Conservation (phyloP, 2,888 invertebrate species). For the Leptopilina syphax region DNA sequence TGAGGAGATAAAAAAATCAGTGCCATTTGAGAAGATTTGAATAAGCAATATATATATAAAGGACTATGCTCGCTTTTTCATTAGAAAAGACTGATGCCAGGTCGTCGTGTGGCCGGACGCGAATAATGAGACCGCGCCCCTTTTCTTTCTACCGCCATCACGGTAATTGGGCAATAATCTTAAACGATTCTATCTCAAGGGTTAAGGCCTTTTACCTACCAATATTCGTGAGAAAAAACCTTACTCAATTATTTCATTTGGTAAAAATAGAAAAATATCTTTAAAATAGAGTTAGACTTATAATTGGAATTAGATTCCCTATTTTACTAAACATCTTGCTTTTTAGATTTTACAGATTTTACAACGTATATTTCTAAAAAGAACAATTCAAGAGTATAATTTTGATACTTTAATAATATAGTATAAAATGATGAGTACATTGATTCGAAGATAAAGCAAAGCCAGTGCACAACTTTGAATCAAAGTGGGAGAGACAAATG, state of each 20-base stretch:
- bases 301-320: too few species aligned
- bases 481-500: too few species aligned
- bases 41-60: constrained; percentile 20
- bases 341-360: too few species aligned
- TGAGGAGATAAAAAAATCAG: constrained; percentile 30
- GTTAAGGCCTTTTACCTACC: constrained; percentile 17
- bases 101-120: constrained; percentile 43
- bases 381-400: too few species aligned
- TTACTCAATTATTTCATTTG: neutral
- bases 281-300: neutral
- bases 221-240: constrained; percentile 32
- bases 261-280: neutral
- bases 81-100: constrained; percentile 30
- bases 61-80: constrained; percentile 28
- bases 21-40: constrained; percentile 37
- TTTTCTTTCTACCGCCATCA: constrained; percentile 42
- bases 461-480: too few species aligned
- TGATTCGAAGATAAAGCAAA: too few species aligned
- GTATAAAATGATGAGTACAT: too few species aligned
- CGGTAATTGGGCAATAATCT: constrained; percentile 45
- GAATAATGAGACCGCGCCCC: constrained; percentile 47
- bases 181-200: constrained; percentile 31
- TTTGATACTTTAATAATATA: too few species aligned
- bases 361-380: too few species aligned
- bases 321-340: too few species aligned